Conservation (phyloP, 2,113 vertebrate species). For the Calypte anna region DNA sequence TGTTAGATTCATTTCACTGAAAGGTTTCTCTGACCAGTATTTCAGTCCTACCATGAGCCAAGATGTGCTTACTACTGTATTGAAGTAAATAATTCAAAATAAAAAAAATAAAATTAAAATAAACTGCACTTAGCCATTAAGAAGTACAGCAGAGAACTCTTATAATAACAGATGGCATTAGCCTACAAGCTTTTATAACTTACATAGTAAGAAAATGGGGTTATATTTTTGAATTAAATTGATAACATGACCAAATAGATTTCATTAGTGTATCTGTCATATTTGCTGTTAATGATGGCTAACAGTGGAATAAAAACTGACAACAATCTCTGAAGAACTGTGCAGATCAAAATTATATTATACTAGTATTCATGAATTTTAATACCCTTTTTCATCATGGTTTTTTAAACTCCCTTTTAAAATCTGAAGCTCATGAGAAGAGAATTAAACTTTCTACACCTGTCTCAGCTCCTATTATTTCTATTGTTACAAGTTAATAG, state of each 20-base stretch:
- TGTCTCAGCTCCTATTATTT: conserved; percentile 10
- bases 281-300: conserved; percentile 58
- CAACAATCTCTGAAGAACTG: conserved; percentile 57
- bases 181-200: conserved; percentile 4
- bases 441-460: conserved; percentile 44
- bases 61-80: not conserved
- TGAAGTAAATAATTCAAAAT: conserved; percentile 4
- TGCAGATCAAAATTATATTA: conserved; percentile 30
- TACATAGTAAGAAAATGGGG: conserved; percentile 25
- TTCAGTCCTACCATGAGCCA: not conserved
- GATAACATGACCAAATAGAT: conserved; percentile 69
- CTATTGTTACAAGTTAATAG: conserved; percentile 37
- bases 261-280: conserved; percentile 70
- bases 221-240: conserved; percentile 58
- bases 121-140: conserved; percentile 20
- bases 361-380: conserved; percentile 55
- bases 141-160: not conserved
- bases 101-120: not conserved
- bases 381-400: conserved; percentile 36
- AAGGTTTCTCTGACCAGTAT: not conserved
- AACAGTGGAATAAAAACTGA: conserved; percentile 53
- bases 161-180: conserved; percentile 25
- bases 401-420: conserved; percentile 35
- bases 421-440: conserved; percentile 39
- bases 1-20: not conserved